phyloP scores from a whole-genome alignment of 2,113 vertebrate species.

The Sterrhoptilus dennistouni region DNA sequence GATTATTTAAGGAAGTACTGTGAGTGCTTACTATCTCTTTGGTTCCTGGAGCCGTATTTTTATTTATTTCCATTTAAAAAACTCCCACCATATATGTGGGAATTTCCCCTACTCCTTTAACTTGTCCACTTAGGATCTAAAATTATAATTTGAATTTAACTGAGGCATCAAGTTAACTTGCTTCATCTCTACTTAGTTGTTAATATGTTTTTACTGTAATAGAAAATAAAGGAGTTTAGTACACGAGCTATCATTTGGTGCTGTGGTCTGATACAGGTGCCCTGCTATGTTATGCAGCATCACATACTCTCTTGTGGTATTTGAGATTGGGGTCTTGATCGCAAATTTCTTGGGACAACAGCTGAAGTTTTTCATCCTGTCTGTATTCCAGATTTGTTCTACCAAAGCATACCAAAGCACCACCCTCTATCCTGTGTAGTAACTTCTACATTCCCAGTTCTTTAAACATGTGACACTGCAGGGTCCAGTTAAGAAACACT shows the following conservation, averaged over 20 bases:
- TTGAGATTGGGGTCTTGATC: neutral
- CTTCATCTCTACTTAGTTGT: neutral
- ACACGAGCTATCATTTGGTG: neutral
- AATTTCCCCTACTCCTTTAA: neutral
- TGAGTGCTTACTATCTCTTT: neutral
- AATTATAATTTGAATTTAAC: neutral
- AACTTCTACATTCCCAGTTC: neutral
- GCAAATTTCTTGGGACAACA: neutral
- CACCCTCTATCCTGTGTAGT: neutral
- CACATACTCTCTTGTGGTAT: neutral
- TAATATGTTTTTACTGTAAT: neutral
- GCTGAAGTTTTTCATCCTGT: neutral
- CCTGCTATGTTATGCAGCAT: neutral
- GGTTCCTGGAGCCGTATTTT: neutral
- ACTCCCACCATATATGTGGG: neutral
- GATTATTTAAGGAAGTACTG: neutral
- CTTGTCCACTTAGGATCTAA: neutral
- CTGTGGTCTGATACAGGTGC: neutral
- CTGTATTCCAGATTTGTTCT: neutral
- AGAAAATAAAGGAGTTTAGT: neutral
- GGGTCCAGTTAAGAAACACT: neutral
- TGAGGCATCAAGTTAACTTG: neutral
- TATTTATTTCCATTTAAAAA: neutral
- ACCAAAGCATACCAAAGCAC: neutral
- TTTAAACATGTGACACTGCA: neutral